Base-by-base conservation (phyloP, 92 coral and sea anemone genomes). In the Epizoanthus fatuus region DNA sequence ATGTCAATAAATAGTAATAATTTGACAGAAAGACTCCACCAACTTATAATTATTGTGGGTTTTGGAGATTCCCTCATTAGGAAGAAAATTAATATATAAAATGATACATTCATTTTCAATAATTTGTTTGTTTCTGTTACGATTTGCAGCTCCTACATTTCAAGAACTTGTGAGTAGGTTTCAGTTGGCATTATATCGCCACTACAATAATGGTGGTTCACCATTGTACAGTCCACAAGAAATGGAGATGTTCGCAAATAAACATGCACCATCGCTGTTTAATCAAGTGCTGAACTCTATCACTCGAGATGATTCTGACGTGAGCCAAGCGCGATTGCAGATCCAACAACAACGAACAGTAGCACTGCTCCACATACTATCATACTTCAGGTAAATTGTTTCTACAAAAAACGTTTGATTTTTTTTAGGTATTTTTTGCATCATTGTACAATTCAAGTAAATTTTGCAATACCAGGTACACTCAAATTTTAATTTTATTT, bases 331-430 rank as follows among this genome's bases (percentile, higher is more conserved):
- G 49, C 45, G 40, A 67, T 13, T n/a, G 15, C 45, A 32, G 72
- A 47, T 1, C 2, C 72, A 67, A 67, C 19, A 45, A 39, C 72
- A 67, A 67, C 45, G 72, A 67, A 44, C 40, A 14, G 72, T 67
- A 32, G 72, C 72, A 32, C 51, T 67, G 7, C 40, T 67, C 12
- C 51, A 67, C 49, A 67, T 67, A 67, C 16, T 67, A 3, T 44
- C 72, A 67, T 67, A 67, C 40, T 67, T 67, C 72, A 67, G 72
- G 72, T 67, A 67, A 9, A 67, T 2, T 35, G 7, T 11, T 67
- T 67, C 29, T 29, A 5, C 5, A 4, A 63, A 63, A 63, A 63
- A 63, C 2, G 35, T 29, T 29, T 29, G 35, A 29, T 29, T 29
- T 29, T 29, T 29, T 29, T n/a, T n/a, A n/a, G n/a, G n/a, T n/a